phyloP scores from a whole-genome alignment of 2,888 invertebrate species.

The Cheilosia variabilis region DNA sequence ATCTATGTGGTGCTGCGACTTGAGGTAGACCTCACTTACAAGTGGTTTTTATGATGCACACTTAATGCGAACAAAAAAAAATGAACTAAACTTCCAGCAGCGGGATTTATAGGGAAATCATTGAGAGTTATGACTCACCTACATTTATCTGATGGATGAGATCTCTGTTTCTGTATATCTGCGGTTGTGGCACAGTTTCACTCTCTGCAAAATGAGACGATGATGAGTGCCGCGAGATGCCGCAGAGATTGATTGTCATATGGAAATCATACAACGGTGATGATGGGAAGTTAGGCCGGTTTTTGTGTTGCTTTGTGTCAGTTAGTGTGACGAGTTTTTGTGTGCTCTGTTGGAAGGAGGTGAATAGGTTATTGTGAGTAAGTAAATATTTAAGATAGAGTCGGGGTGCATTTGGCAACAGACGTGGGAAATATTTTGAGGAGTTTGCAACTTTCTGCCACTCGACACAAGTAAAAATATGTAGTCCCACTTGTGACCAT shows the following conservation, averaged over 20 bases:
- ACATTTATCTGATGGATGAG: constrained; percentile 71
- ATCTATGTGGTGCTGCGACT: not conserved
- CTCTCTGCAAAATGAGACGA: constrained; percentile 36
- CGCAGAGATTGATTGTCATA: constrained; percentile 71
- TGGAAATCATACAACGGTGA: constrained; percentile 45
- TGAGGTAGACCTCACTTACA: constrained; percentile 58
- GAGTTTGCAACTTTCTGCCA: no score
- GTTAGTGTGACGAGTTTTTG: constrained; percentile 38
- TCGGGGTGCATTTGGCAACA: no score
- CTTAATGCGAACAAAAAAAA: not conserved
- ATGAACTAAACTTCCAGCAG: constrained; percentile 7
- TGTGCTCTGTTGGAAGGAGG: constrained; percentile 6
- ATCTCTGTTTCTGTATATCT: constrained; percentile 42
- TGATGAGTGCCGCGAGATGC: constrained; percentile 63
- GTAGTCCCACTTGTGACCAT: no score
- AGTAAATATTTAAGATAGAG: no score
- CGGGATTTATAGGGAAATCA: constrained; percentile 73
- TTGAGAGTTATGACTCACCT: constrained; percentile 72
- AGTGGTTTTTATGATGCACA: constrained; percentile 33
- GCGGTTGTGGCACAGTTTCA: constrained; percentile 67
- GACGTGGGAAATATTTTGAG: no score
- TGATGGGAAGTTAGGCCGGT: constrained; percentile 43
- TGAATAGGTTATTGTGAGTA: constrained; percentile 8
- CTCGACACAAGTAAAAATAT: no score
- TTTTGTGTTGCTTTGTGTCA: constrained; percentile 30